Base-by-base conservation (phyloP, 2,797 vertebrate species). In the Aselliscus stoliczkanus region DNA sequence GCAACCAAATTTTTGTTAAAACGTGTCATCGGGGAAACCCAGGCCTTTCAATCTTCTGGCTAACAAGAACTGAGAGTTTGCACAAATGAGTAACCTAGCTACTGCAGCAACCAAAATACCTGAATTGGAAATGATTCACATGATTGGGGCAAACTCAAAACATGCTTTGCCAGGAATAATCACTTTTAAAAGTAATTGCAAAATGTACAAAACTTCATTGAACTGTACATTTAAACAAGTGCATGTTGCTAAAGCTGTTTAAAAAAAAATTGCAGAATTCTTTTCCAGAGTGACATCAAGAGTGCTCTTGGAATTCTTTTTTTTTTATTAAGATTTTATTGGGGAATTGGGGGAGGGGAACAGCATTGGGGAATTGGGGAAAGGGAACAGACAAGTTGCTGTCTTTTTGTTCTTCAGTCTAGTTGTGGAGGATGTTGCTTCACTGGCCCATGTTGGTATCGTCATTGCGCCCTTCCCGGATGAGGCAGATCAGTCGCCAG, bases 101-200 rank as follows among this genome's bases (percentile, higher is more conserved):
- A 77, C 52, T 27, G 56, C 37, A 95, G 69, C 27, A 73, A 31
- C n/a, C 31, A 39, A 88, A 56, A 81, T 37, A 92, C 37, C 77
- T 73, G 29, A 82, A 64, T n/a, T 50, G 31, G 44, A 92, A 89
- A 84, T 60, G 47, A 81, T 58, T 90, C 84, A 25, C 21, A 56
- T 14, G 31, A 42, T 67, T 85, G 70, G 23, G 37, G 42, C 75
- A 81, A 92, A 83, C 4, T 18, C 27, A 39, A 9, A 52, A 31
- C 13, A 25, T 52, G 65, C 65, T 76, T 83, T 64, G 87, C 72
- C 47, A 64, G 37, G 47, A 25, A 83, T 4, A 58, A 81, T 93
- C n/a, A 70, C 62, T 88, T 77, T 81, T 87, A 67, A 92, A 95
- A 94, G 60, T 34, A 95, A 90, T 86, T 58, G 4, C 50, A 86